These are phyloP conservation scores for Semicossyphus pulcher DNA, from an alignment of 2,113 vertebrate genomes.

Conservation along the genomic window DNA sequence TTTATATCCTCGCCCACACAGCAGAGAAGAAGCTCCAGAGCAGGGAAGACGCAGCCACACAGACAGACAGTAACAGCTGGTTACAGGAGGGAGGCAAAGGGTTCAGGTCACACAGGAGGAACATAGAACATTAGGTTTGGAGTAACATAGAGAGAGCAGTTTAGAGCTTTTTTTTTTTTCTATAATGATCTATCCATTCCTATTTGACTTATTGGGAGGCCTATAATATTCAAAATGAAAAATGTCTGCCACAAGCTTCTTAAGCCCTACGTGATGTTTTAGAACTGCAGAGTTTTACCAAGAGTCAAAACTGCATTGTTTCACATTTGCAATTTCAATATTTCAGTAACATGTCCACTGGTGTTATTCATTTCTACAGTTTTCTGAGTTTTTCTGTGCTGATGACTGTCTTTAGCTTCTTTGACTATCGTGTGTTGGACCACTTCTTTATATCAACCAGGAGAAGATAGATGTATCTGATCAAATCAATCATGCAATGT, in stretches of 20 bases:
- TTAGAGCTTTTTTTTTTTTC: neutral
- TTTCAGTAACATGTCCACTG: neutral
- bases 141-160: conserved; percentile 18
- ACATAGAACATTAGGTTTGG: conserved; percentile 5
- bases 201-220: neutral
- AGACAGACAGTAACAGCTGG: conserved; percentile 77
- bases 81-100: conserved; percentile 19
- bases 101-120: conserved; percentile 50
- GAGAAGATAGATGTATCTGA: neutral
- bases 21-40: conserved; percentile 55
- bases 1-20: conserved; percentile 76
- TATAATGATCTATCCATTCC: neutral
- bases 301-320: neutral
- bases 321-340: no score
- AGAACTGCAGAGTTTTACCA: no score
- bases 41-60: conserved; percentile 52
- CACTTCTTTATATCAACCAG: neutral
- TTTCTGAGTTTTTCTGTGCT: no score
- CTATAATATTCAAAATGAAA: neutral
- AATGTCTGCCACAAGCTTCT: neutral
- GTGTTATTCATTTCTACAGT: neutral
- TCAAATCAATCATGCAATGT: neutral
- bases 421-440: neutral
- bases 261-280: no score
- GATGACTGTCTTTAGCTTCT: no score